These are phyloP conservation scores for Elgaria multicarinata DNA, from an alignment of 2,113 vertebrate species.

Conservation along the genomic window DNA sequence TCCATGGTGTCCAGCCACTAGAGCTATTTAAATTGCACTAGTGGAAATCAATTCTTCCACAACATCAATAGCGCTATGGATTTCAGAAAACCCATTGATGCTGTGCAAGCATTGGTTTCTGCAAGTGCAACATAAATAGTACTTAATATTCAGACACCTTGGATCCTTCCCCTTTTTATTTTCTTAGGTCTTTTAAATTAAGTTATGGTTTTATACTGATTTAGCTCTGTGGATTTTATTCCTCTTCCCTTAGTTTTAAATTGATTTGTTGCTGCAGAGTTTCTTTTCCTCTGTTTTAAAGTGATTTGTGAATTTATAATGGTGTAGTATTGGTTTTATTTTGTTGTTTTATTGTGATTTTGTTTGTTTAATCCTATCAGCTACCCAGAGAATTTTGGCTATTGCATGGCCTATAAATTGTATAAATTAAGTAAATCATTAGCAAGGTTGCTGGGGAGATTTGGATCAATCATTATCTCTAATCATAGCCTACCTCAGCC, in stretches of 20 bases:
- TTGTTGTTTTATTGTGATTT: not conserved
- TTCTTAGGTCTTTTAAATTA: not conserved
- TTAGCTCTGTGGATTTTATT: not conserved
- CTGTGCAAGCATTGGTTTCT: no score
- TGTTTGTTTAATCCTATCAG: not conserved
- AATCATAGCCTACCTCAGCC: not conserved
- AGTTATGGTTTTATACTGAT: not conserved
- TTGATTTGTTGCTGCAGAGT: not conserved
- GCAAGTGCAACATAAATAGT: no score
- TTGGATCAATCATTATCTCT: not conserved
- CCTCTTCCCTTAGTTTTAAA: not conserved
- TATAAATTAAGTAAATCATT: not conserved
- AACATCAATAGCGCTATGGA: no score
- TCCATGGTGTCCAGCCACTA: no score
- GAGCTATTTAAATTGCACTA: no score
- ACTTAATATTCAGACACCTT: no score
- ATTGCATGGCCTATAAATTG: not conserved
- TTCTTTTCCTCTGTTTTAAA: not conserved
- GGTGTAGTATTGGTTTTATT: not conserved
- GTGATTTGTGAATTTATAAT: no score
- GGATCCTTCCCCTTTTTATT: not conserved
- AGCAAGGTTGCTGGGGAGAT: not conserved
- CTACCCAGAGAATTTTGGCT: not conserved
- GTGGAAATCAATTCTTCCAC: no score
- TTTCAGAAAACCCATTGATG: no score